Percentiles rank a stretch among this genome's conserved stretches.
These are phyloP conservation scores for Calliopsis andreniformis DNA, from an alignment of 1,140 invertebrate species.

Conservation along the genomic window DNA sequence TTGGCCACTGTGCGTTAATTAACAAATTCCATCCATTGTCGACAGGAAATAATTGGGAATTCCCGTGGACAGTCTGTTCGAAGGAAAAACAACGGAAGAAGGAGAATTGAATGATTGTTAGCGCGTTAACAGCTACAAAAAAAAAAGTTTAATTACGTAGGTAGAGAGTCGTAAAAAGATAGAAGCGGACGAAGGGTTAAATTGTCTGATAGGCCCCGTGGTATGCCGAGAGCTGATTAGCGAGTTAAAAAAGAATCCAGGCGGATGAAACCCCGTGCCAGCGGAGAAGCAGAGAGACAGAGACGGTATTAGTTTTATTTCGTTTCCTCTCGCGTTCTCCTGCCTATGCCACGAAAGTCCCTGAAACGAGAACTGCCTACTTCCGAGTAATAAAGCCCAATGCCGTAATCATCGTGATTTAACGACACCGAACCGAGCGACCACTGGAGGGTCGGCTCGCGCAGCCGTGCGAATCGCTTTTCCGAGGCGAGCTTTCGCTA, in stretches of 20 bases:
- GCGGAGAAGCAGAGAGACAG: conserved; percentile 26
- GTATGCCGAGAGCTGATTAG: conserved; percentile 48
- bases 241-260: conserved; percentile 43
- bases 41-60: conserved; percentile 1
- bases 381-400: conserved; percentile 69
- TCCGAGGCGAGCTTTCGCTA: not conserved
- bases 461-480: conserved; percentile 36
- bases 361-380: conserved; percentile 69
- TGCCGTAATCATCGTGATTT: conserved; percentile 70
- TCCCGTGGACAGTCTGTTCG: not conserved
- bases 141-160: conserved; percentile 48
- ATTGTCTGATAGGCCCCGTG: conserved; percentile 15
- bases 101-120: conserved; percentile 44
- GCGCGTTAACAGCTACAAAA: conserved; percentile 6
- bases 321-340: conserved; percentile 40
- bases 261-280: not conserved
- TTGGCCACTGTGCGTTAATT: too few species aligned
- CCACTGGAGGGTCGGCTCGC: conserved; percentile 23
- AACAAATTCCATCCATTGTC: too few species aligned
- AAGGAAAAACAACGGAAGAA: conserved; percentile 16
- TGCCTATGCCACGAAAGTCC: conserved; percentile 66
- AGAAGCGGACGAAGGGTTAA: not conserved
- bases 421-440: conserved; percentile 58
- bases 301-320: conserved; percentile 39
- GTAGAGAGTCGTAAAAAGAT: conserved; percentile 30